Conservation (phyloP, 2,797 vertebrate genomes). For the Lepus townsendii region DNA sequence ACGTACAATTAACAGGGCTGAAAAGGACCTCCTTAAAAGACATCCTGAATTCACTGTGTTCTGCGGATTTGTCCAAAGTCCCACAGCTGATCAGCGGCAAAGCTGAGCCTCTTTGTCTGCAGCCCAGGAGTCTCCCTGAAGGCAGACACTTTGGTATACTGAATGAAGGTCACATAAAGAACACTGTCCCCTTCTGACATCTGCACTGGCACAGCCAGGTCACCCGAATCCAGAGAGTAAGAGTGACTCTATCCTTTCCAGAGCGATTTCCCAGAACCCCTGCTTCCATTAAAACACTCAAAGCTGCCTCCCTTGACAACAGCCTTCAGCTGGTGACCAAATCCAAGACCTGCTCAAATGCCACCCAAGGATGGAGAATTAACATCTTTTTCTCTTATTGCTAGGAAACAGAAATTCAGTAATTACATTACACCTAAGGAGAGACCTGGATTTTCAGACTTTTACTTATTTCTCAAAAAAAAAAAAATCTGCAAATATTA, state of each 20-base stretch:
- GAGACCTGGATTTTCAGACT: slow-evolving; percentile 71
- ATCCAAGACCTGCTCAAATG: slow-evolving; percentile 5
- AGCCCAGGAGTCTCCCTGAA: neutral
- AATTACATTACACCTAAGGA: slow-evolving; percentile 75
- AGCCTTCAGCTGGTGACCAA: slow-evolving; percentile 22
- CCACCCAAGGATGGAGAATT: slow-evolving; percentile 53
- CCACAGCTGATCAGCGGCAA: neutral
- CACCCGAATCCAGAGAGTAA: slow-evolving; percentile 12
- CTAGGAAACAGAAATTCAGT: slow-evolving; percentile 67
- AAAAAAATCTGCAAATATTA: slow-evolving; percentile 75
- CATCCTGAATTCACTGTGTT: neutral
- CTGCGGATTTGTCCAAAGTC: neutral
- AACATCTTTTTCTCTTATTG: slow-evolving; percentile 65
- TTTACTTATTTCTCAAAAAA: slow-evolving; percentile 61
- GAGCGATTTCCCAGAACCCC: neutral
- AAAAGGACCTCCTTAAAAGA: neutral
- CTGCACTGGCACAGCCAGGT: neutral
- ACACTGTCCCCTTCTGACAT: neutral
- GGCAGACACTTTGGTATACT: slow-evolving; percentile 17
- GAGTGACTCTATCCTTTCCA: neutral
- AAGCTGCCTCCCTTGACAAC: slow-evolving; percentile 14
- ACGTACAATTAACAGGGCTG: neutral
- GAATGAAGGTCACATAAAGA: slow-evolving; percentile 58
- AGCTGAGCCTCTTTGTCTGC: neutral
- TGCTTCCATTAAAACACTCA: neutral